Base-by-base conservation (phyloP, 2,888 invertebrate species). In the Brenthis daphne region DNA sequence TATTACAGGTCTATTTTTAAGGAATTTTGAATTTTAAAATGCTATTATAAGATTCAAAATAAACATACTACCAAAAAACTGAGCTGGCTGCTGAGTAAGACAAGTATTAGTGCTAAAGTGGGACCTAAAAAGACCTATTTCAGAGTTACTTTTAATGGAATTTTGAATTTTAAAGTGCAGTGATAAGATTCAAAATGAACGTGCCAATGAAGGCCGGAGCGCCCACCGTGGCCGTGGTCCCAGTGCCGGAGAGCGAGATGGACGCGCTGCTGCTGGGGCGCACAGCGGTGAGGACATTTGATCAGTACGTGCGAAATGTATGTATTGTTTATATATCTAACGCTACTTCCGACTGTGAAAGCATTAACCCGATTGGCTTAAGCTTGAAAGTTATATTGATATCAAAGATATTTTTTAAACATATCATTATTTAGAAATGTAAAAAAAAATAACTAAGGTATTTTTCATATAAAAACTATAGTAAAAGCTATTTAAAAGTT, bases 191-290 rank as follows among this genome's bases (percentile, higher is more conserved):
- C 47, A 70, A 82, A 74, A 90, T 89, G 90, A 86, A 86, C 77
- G 90, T 85, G 77, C 79, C 88, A 57, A 79, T 85, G 80, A 86
- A 87, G 67, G 86, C 85, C 3, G 91, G 93, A 3, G 92, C 92
- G 74, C 94, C 94, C 71, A 94, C 94, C 74, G 94, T 94, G 84
- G 92, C 93, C 11, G 94, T 94, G 85, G 93, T 94, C 64, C 93
- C 94, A 54, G 94, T 94, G 51, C 94, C 95, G 11, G 96, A 96
- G 85, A 95, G 96, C 76, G 96, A 96, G 92, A 96, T 96, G 96
- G 96, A 96, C 83, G 96, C 96, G 58, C 87, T 96, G 77, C 94
- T 96, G 74, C 94, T 96, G 67, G 96, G 96, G 75, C 93, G 96
- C 82, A 96, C 96, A 64, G 95, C 96, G 96, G 96, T 96, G 93